Conservation (phyloP, 2,113 vertebrate genomes). For the Cygnus buccinator region DNA sequence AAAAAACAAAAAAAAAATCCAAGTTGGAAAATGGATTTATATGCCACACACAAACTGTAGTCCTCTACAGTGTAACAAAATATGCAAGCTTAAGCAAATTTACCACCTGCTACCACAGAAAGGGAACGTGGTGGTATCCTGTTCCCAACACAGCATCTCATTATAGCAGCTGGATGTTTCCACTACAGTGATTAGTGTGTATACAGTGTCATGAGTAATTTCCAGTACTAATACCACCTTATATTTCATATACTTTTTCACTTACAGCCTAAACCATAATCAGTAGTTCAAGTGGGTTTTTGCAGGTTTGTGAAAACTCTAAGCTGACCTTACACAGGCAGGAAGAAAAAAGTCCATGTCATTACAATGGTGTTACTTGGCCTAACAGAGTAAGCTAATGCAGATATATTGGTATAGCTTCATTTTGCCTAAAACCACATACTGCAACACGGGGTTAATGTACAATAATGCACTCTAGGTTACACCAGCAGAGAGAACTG, state of each 20-base stretch:
- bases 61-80: conserved; percentile 10
- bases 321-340: neutral
- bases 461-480: neutral
- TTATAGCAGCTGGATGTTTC: neutral
- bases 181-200: neutral
- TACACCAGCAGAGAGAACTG: neutral
- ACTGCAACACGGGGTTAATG: neutral
- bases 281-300: neutral
- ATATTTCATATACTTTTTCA: neutral
- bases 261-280: neutral
- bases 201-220: neutral
- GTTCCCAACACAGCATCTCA: neutral
- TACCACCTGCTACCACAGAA: conserved; percentile 30
- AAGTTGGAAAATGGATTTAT: conserved; percentile 16
- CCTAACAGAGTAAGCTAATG: neutral
- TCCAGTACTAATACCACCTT: neutral
- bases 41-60: neutral
- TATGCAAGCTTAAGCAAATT: conserved; percentile 51
- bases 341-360: neutral
- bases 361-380: neutral
- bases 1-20: neutral
- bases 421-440: neutral
- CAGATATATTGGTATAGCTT: neutral
- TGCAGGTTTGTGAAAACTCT: neutral
- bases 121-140: neutral